Evolutionary conservation across 35 echinoderm and acorn worm genomes (phyloP), one percentile per base, ranked within the genome.

Genomic region (Lytechinus variegatus): DNA sequence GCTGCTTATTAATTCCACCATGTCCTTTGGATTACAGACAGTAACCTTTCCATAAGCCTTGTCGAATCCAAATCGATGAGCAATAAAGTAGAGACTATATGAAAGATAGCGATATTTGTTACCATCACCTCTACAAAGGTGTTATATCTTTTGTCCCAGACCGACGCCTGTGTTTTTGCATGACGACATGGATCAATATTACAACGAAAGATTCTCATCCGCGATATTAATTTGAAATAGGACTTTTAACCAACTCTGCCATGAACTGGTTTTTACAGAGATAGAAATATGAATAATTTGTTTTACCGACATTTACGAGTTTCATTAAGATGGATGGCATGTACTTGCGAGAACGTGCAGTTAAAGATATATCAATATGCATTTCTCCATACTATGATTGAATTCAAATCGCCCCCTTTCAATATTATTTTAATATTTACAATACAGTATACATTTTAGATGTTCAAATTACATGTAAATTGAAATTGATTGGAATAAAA

Each of bases 31-130:
- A 79, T 79, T 79, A 79, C 19, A 79, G 66, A 79, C 66, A 79
- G 66, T 79, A 79, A 79, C 66, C 66, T 79, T 79, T 79, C 66
- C 14, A 79, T 79, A 79, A 79, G 66, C 66, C 66, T 79, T n/a
- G 66, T 19, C 19, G 6, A 79, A n/a, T 79, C 14, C 66, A 79
- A 24, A 79, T 79, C 66, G 66, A 79, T 79, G 66, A 79, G 14
- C 66, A 79, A 79, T 79, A 79, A 79, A 16, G 66, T 24, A 79
- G 66, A 79, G 66, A 79, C 66, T 79, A 79, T 79, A 79, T 79
- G 21, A 79, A n/a, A 79, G 66, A 79, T 79, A 79, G n/a, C 66
- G 4, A 79, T 79, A 79, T 79, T 79, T 24, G 19, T 79, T 79
- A 79, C 19, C 66, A n/a, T 79, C 66, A 21, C 21, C n/a, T 24